Evolutionary conservation across 2,888 invertebrate genomes (phyloP).

Genomic region (Mythimna albipuncta): DNA sequence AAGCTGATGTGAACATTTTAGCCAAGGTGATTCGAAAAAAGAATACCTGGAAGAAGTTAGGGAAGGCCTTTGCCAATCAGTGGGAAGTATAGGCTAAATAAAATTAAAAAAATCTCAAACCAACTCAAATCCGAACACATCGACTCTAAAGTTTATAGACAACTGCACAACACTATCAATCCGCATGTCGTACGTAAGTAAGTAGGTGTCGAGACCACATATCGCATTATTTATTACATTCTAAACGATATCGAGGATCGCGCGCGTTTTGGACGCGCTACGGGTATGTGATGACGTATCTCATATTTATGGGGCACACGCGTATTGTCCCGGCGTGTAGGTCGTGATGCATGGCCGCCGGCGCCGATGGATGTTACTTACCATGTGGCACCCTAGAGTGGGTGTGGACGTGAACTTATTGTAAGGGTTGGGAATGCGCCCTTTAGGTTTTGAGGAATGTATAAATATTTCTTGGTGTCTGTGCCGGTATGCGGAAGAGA

Average conservation of each 20-base stretch:
- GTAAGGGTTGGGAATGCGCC: constrained; percentile 55
- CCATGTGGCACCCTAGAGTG: constrained; percentile 72
- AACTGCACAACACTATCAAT: constrained; percentile 53
- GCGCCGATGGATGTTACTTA: constrained; percentile 74
- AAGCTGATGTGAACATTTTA: too few relatives aligned
- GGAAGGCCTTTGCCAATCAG: too few relatives aligned
- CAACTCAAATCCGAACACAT: constrained; percentile 16
- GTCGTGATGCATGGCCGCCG: constrained; percentile 81
- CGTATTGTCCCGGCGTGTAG: constrained; percentile 76
- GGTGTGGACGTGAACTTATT: constrained; percentile 65
- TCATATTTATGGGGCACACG: constrained; percentile 82
- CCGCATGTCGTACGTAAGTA: constrained; percentile 73
- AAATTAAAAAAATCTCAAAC: background rate
- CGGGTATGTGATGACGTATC: constrained; percentile 82
- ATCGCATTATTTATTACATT: constrained; percentile 83
- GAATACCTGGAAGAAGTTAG: too few relatives aligned
- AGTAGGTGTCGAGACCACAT: constrained; percentile 81
- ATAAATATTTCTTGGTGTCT: constrained; percentile 17
- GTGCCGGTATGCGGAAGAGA: constrained; percentile 43
- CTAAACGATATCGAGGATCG: constrained; percentile 79
- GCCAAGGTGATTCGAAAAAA: too few relatives aligned
- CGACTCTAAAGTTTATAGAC: constrained; percentile 42
- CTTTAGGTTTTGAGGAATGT: constrained; percentile 41
- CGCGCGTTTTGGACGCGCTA: constrained; percentile 74
- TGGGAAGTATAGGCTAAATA: too few relatives aligned